Conservation (phyloP, 2,113 vertebrate species). For the Bothrops jararaca region DNA sequence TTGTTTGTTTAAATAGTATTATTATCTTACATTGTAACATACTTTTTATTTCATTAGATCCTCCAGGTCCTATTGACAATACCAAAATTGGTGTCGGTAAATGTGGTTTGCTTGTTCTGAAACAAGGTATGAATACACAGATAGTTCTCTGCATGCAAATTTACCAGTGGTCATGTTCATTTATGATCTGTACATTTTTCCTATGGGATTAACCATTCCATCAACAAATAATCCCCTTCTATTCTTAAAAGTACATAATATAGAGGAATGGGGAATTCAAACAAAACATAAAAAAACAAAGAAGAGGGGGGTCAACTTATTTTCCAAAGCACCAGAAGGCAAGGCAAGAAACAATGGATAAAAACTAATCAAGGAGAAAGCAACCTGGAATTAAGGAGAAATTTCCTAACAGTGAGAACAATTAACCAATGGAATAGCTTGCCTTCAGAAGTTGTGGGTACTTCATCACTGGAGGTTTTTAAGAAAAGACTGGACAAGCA, state of each 20-base stretch:
- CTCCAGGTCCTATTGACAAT: conserved; percentile 93
- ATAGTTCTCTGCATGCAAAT: background rate
- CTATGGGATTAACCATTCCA: background rate
- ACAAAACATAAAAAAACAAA: background rate
- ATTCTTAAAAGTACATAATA: background rate
- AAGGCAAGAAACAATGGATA: background rate
- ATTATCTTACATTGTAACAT: background rate
- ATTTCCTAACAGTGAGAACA: background rate
- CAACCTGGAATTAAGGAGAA: background rate
- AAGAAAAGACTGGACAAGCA: background rate
- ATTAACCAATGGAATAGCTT: background rate
- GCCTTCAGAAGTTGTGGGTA: background rate
- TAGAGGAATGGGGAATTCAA: background rate
- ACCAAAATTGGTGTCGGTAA: conserved; percentile 91
- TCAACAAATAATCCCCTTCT: background rate
- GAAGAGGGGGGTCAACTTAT: background rate
- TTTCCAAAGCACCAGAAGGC: background rate
- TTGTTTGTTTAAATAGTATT: background rate
- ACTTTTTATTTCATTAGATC: conserved; percentile 73
- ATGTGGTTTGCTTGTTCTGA: conserved; percentile 84
- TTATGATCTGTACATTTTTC: background rate
- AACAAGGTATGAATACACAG: conserved; percentile 79
- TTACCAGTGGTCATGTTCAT: background rate
- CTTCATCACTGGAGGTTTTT: background rate
- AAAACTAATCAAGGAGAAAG: background rate